Evolutionary conservation across 2,888 invertebrate species (phyloP).

Genomic region (Fissipunctia ypsillon): DNA sequence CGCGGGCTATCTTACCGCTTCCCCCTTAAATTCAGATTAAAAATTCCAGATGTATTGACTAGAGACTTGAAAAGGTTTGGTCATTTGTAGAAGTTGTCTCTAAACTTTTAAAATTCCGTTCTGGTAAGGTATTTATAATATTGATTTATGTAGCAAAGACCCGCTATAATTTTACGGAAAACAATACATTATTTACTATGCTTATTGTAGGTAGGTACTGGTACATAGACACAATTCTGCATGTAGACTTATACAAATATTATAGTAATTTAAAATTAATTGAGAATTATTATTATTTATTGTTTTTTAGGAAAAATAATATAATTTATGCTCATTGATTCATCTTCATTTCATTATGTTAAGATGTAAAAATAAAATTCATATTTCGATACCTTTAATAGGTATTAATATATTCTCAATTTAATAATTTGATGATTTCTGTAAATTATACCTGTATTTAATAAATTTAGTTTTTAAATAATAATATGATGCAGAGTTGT

Average conservation of each 20-base stretch:
- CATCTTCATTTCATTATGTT: conserved; percentile 47
- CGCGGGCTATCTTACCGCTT: too few species aligned
- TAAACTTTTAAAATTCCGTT: background rate
- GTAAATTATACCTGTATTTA: conserved; percentile 33
- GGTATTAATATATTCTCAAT: background rate
- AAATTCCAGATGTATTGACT: too few species aligned
- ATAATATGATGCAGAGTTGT: conserved; percentile 51
- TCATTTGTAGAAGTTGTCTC: background rate
- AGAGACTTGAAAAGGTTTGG: background rate
- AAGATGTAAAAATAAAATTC: conserved; percentile 36
- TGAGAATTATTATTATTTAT: conserved; percentile 37
- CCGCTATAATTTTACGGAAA: conserved; percentile 28
- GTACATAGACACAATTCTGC: conserved; percentile 50
- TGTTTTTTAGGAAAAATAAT: conserved; percentile 20
- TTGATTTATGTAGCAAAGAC: conserved; percentile 41
- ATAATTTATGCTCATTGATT: conserved; percentile 36
- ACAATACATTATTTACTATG: conserved; percentile 39
- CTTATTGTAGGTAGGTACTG: conserved; percentile 24
- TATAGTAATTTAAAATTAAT: background rate
- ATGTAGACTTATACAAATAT: conserved; percentile 7
- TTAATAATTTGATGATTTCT: conserved; percentile 13
- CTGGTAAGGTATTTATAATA: conserved; percentile 55
- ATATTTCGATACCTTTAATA: conserved; percentile 13
- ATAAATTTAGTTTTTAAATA: background rate
- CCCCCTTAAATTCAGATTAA: too few species aligned